Conservation (phyloP, 53 echinoderm and acorn worm genomes). For the Zoroaster sp. region DNA sequence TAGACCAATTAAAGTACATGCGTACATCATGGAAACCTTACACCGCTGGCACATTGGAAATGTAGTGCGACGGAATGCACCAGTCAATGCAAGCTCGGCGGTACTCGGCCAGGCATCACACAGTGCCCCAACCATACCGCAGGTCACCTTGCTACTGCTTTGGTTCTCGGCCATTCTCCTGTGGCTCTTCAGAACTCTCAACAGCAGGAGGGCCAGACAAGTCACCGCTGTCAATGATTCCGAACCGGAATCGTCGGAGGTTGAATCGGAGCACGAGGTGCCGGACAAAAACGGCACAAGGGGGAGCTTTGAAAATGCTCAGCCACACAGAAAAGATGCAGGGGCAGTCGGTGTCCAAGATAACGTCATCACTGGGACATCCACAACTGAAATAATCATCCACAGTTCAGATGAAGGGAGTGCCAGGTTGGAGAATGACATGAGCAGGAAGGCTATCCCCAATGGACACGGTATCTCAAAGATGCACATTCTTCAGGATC, state of each 20-base stretch:
- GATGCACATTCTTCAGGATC: background rate
- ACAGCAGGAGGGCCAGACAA: background rate
- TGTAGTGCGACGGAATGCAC: background rate
- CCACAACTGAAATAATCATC: background rate
- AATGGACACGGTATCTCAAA: background rate
- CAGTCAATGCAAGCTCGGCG: background rate
- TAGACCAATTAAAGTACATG: background rate
- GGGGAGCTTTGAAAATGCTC: background rate
- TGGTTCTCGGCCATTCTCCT: constrained; percentile 58
- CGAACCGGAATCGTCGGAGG: constrained; percentile 1
- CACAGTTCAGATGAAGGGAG: background rate
- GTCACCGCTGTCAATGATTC: background rate
- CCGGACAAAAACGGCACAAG: background rate
- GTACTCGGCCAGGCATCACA: background rate
- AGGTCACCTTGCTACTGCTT: constrained; percentile 65
- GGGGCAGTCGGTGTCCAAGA: background rate
- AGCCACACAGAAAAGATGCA: constrained; percentile 22
- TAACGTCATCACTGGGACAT: background rate
- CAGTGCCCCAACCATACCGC: constrained; percentile 49
- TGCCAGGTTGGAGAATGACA: background rate
- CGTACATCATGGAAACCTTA: constrained; percentile 25
- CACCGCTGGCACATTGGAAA: constrained; percentile 49
- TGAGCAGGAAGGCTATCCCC: background rate
- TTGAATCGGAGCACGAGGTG: background rate
- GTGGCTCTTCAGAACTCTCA: constrained; percentile 39